Evolutionary conservation across 2,888 invertebrate genomes (phyloP), one percentile per base, ranked within the genome.

Genomic region (Syrista parreyssii): DNA sequence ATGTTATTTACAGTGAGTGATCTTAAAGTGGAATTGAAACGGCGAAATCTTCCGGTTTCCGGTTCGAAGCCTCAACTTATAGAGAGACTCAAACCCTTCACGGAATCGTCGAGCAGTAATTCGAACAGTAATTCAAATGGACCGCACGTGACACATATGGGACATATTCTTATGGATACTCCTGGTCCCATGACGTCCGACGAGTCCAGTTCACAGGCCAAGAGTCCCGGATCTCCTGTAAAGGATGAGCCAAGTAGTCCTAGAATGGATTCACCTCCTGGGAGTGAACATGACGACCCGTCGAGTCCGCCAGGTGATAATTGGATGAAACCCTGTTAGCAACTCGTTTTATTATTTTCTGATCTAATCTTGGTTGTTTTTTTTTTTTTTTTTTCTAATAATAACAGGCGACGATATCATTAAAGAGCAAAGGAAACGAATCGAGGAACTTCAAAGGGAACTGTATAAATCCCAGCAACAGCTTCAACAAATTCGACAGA

Each of bases 51-150:
- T 80, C 97, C 98, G 9, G 99, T 99, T 0, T 98, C 98, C 15
- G 99, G 99, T 0, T 96, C 98, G 0, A 99, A 99, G 90, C 98
- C 98, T 12, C 98, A 98, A 89, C 92, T 99, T 71, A 96, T 99
- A 79, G 98, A 99, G 90, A 94, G 99, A 71, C 92, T 99, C 78
- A 96, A 96, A 83, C 96, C 96, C 1, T 96, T 94, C 90, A 92
- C 93, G 81, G 92, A 91, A 85, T 87, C 88, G 11, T 89, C 91
- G 34, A 89, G 86, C 78, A 85, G 77, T 74, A 87, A 88, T 76
- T 83, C 86, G 15, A 86, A 84, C n/a, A 83, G 86, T 1, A 90
- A 86, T 76, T 86, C 89, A 3, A 90, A 92, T 74, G 90, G 91
- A 3, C 89, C 89, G 23, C 90, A 90, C 76, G 87, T 91, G 9